These are phyloP conservation scores for Tolypeutes matacus DNA, from an alignment of 2,797 vertebrate genomes.

Conservation along the genomic window DNA sequence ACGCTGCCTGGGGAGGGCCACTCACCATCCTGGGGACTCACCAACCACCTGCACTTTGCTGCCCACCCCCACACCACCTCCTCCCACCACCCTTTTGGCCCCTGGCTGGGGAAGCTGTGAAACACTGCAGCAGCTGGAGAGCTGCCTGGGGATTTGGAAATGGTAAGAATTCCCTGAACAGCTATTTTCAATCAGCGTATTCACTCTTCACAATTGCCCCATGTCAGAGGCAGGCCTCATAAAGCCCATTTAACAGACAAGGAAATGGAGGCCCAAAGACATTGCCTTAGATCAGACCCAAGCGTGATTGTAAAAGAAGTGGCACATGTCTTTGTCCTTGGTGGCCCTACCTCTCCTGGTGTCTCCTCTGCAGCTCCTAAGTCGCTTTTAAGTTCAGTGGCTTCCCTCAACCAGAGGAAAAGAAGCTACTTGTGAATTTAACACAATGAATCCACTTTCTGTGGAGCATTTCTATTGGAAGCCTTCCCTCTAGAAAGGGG, in stretches of 20 bases:
- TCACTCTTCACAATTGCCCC: neutral
- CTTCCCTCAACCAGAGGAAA: neutral
- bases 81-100: neutral
- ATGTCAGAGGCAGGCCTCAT: neutral
- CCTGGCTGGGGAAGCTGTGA: neutral
- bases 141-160: neutral
- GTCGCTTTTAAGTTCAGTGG: neutral
- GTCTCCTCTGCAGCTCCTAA: neutral
- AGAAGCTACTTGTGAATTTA: neutral
- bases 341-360: neutral
- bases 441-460: neutral
- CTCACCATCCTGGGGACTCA: neutral
- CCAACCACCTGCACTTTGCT: neutral
- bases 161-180: neutral
- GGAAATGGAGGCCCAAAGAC: neutral
- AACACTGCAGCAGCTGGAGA: neutral
- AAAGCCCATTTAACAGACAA: neutral
- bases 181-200: neutral
- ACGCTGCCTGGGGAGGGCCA: neutral
- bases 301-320: neutral
- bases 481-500: neutral
- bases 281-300: neutral
- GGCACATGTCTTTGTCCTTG: neutral
- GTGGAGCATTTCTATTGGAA: neutral
- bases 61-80: neutral